These are phyloP conservation scores for Taenioides sp. DNA, from an alignment of 2,797 vertebrate genomes.

Conservation along the genomic window DNA sequence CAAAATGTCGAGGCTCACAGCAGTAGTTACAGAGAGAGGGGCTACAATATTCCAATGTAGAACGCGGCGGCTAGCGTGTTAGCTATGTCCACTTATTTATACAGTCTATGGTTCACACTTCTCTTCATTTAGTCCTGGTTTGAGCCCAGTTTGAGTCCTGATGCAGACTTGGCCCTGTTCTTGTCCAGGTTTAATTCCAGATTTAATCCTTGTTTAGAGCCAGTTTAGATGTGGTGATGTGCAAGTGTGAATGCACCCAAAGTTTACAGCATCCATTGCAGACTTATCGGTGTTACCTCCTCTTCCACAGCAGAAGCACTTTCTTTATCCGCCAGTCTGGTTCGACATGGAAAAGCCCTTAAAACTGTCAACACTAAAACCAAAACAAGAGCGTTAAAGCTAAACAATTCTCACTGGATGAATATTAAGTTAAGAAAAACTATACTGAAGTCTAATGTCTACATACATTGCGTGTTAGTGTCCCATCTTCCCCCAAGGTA, in stretches of 20 bases:
- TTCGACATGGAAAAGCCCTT: constrained; percentile 92
- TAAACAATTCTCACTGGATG: not conserved
- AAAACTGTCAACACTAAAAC: constrained; percentile 88
- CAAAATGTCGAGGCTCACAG: too few relatives aligned
- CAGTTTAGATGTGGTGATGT: too few relatives aligned
- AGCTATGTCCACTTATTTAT: too few relatives aligned
- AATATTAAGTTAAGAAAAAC: not conserved
- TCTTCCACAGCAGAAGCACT: constrained; percentile 84
- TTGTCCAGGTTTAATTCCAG: too few relatives aligned
- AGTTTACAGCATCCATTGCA: not conserved
- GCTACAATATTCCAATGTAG: too few relatives aligned
- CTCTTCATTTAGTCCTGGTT: too few relatives aligned
- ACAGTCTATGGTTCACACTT: too few relatives aligned
- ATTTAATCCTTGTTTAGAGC: too few relatives aligned
- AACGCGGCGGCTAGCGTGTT: too few relatives aligned
- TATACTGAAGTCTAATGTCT: not conserved
- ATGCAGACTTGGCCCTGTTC: too few relatives aligned
- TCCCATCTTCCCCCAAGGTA: constrained; percentile 96
- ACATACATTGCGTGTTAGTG: constrained; percentile 90
- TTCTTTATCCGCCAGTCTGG: constrained; percentile 85
- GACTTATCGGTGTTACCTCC: constrained; percentile 77
- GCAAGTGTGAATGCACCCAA: not conserved
- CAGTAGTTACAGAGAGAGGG: too few relatives aligned
- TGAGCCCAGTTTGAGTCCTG: too few relatives aligned
- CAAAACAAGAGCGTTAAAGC: constrained; percentile 1